Evolutionary conservation across 2,113 vertebrate genomes (phyloP), one percentile per base, ranked within the genome.

Genomic region (Thunnus maccoyii): DNA sequence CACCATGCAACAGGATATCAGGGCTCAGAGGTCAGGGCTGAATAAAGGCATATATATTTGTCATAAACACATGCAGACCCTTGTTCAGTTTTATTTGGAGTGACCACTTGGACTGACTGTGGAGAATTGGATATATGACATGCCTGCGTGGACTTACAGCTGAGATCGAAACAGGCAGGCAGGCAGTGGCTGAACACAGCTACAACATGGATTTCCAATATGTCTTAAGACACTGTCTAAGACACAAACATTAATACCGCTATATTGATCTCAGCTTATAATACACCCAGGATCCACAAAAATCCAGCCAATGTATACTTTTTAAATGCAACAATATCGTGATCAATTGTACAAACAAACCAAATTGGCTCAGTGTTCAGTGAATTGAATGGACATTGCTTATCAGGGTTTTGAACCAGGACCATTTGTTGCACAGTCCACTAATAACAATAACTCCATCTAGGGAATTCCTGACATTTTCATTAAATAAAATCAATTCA

Each of bases 201-300:
- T 85, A 27, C 64, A 54, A 15, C 64, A 94, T 95, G 81, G 93
- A 95, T 94, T 94, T 94, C 87, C 92, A 90, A 93, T 95, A 92
- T 30, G 72, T 79, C 84, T 84, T 88, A 78, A 83, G 73, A 86
- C 80, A 87, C 86, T 82, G 78, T 57, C 77, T 36, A 54, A 89
- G 82, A 88, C 75, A 63, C 58, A 87, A 84, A 86, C 71, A 91
- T 86, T 87, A 86, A 91, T 89, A 84, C 54, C 3, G 2, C 71
- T 63, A 15, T 79, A 88, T 85, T 83, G 89, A 91, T 69, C 78
- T 62, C 20, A 55, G 13, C 25, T 82, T 80, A 77, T 80, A 83
- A 88, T 78, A 55, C 56, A 87, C 82, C 50, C 5, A 71, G 72
- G 71, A 78, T 73, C 79, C 63, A 83, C 80, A 66, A 88, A 41